Base-by-base conservation (phyloP, 2,797 vertebrate species). In the Zalophus californianus region DNA sequence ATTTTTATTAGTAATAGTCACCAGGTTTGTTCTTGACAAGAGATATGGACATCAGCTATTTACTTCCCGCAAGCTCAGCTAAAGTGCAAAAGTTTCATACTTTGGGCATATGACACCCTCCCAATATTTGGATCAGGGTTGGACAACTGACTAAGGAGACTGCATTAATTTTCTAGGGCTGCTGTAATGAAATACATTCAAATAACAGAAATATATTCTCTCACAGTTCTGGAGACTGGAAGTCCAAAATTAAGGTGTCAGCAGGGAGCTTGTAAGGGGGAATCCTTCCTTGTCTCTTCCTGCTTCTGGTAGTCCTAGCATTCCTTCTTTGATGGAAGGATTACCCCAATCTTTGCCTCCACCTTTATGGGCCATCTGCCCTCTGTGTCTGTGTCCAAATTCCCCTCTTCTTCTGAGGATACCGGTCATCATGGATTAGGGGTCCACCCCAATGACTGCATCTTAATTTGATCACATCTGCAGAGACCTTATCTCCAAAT, bases 1-100 rank as follows among this genome's bases (percentile, higher is more conserved):
- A 44, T 29, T 91, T 95, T 90, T 92, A 75, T 85, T 90, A 92
- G 60, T 4, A 78, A 16, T 35, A 56, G 66, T 41, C 48, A 86
- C 29, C 60, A 77, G 4, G 11, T 80, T 48, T 18, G 7, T 82
- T 88, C 44, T 72, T 86, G 21, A 86, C 18, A 62, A 90, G 82
- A 66, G 13, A 52, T 52, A 9, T 20, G 29, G 60, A 64, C 5
- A 79, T 68, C 2, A 3, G 6, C 11, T 87, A 38, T 20, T 27
- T n/a, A 44, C 50, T 80, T 85, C 23, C 60, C 20, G 77, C 3
- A 70, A 92, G 35, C 27, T 83, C 78, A 72, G n/a, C n/a, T 41
- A 70, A 90, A 72, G 10, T n/a, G 6, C 68, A 68, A 11, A 96
- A 68, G 2, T 85, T 14, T 68, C 38, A 15, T 38, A 32, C 80